Conservation (phyloP, 2,113 vertebrate genomes). For the Serilophus lunatus region DNA sequence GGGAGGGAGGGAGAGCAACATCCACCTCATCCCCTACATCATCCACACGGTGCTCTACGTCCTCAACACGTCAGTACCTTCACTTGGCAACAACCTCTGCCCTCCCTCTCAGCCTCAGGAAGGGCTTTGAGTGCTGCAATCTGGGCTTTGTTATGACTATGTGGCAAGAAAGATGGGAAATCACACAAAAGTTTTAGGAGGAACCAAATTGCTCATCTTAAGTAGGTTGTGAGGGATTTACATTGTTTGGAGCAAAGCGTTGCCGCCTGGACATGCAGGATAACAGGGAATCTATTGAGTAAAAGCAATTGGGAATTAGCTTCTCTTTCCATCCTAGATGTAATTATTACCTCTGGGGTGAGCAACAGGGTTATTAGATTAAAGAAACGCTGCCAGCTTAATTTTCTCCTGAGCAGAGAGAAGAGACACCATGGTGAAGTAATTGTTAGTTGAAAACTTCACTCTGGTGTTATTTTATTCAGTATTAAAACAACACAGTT, state of each 20-base stretch:
- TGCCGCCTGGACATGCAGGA: not conserved
- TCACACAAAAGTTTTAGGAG: not conserved
- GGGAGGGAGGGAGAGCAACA: slow-evolving; percentile 96
- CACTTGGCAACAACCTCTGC: not conserved
- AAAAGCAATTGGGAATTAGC: slow-evolving; percentile 4
- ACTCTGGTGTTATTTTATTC: not conserved
- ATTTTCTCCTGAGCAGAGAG: not conserved
- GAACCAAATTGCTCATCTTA: not conserved
- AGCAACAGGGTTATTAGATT: slow-evolving; percentile 17
- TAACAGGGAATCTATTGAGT: not conserved
- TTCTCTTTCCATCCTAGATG: not conserved
- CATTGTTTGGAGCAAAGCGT: not conserved
- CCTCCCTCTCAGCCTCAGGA: no score
- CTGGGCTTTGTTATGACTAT: not conserved
- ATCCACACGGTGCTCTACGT: slow-evolving; percentile 99
- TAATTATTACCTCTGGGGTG: slow-evolving; percentile 40
- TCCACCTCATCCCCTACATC: slow-evolving; percentile 98
- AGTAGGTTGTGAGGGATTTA: not conserved
- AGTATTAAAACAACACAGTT: not conserved
- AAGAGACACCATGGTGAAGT: not conserved
- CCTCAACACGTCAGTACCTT: slow-evolving; percentile 91
- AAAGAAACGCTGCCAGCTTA: slow-evolving; percentile 4
- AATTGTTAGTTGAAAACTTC: not conserved
- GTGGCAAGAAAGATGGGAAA: not conserved
- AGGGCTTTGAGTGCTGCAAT: not conserved